Conservation (phyloP, 2,113 vertebrate species). For the Laterallus jamaicensis region DNA sequence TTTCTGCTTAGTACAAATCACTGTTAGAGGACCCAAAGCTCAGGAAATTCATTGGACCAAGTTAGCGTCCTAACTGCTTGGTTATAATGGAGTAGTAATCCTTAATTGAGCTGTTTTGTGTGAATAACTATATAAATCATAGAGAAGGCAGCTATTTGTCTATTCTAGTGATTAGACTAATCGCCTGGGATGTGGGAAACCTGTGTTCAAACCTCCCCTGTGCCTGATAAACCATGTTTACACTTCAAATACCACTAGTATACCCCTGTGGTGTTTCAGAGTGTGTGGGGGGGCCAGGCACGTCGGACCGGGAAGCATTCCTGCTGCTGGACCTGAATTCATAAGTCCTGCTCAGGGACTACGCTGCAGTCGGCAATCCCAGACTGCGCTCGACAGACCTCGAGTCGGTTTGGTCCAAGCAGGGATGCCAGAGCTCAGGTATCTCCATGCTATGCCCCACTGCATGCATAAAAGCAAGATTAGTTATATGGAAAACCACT, state of each 20-base stretch:
- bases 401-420: neutral
- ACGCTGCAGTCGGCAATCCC: neutral
- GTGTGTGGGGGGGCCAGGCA: accelerated
- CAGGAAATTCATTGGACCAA: neutral
- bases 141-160: slow-evolving; percentile 39
- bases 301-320: accelerated
- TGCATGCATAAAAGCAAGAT: neutral
- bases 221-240: slow-evolving; percentile 15
- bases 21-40: neutral
- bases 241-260: neutral
- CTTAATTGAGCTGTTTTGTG: slow-evolving; percentile 36
- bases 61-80: neutral
- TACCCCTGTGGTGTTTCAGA: neutral
- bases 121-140: slow-evolving; percentile 23
- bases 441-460: accelerated
- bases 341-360: neutral
- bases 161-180: slow-evolving; percentile 26
- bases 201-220: neutral
- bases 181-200: neutral
- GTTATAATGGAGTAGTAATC: slow-evolving; percentile 3
- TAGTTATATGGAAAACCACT: neutral
- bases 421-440: neutral
- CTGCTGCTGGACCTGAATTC: neutral
- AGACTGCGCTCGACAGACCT: accelerated
- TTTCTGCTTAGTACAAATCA: neutral